phyloP scores from a whole-genome alignment of 1,140 invertebrate genomes.

The Drosophila lacteicornis region DNA sequence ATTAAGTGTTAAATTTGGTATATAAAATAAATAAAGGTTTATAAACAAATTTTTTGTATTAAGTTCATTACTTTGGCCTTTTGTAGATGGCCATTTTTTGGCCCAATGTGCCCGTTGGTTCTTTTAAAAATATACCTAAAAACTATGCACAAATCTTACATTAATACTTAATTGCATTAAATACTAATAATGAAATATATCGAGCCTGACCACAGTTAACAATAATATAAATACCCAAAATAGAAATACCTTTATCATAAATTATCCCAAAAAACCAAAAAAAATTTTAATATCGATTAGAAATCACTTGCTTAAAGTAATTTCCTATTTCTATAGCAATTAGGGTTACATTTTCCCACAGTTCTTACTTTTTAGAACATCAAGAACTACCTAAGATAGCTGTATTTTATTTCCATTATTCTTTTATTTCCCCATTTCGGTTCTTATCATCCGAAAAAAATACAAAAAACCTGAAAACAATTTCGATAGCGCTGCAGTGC shows the following conservation, averaged over 20 bases:
- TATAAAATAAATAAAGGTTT: too few relatives aligned
- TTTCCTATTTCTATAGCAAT: neutral
- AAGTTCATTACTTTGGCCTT: too few relatives aligned
- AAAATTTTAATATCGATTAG: too few relatives aligned
- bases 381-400: neutral
- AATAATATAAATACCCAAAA: too few relatives aligned
- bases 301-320: neutral
- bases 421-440: neutral
- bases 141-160: too few relatives aligned
- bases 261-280: neutral
- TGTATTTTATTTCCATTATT: neutral
- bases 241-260: too few relatives aligned
- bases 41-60: too few relatives aligned
- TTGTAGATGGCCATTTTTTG: too few relatives aligned
- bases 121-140: too few relatives aligned
- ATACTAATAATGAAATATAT: neutral
- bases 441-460: slow-evolving; percentile 23
- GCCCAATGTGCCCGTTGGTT: too few relatives aligned
- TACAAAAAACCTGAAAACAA: neutral
- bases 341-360: neutral
- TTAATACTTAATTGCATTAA: neutral
- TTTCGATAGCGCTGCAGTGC: slow-evolving; percentile 5
- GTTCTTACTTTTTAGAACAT: neutral
- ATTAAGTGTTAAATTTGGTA: too few relatives aligned
- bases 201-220: too few relatives aligned